phyloP scores from a whole-genome alignment of 2,888 invertebrate species.

The Drosophila peninsularis region DNA sequence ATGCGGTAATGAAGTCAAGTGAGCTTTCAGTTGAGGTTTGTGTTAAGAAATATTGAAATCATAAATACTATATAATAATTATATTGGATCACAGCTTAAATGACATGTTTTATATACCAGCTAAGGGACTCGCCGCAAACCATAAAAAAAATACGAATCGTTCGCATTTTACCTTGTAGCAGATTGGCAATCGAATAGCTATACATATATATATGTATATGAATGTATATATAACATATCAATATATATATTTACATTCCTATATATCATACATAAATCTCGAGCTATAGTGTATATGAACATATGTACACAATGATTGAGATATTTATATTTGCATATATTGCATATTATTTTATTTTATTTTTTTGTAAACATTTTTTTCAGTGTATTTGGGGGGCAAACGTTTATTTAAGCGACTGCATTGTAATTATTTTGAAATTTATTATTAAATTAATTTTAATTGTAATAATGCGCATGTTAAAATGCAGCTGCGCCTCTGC shows the following conservation, averaged over 20 bases:
- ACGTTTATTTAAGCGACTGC: slow-evolving; percentile 77
- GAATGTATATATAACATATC: neutral
- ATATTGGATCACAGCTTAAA: neutral
- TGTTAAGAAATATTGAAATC: too few species aligned
- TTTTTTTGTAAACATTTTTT: neutral
- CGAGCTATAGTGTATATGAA: slow-evolving; percentile 1
- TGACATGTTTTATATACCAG: neutral
- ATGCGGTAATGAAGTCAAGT: too few species aligned
- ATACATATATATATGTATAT: neutral
- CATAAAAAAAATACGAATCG: slow-evolving; percentile 30
- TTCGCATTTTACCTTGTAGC: slow-evolving; percentile 37
- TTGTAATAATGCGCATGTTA: slow-evolving; percentile 79
- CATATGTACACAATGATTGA: slow-evolving; percentile 23
- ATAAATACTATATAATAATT: too few species aligned
- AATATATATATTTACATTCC: neutral
- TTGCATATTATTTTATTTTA: neutral
- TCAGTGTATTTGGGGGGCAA: slow-evolving; percentile 27
- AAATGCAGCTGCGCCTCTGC: slow-evolving; percentile 48
- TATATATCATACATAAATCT: slow-evolving; percentile 1
- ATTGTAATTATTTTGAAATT: slow-evolving; percentile 82
- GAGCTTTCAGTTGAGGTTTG: too few species aligned
- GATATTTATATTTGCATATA: slow-evolving; percentile 27
- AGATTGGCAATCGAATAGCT: slow-evolving; percentile 43
- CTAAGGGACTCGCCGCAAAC: neutral
- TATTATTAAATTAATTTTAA: slow-evolving; percentile 83